A percentile compares a stretch with the other conserved stretches of the same genome.
phyloP scores from a whole-genome alignment of 2,797 vertebrate genomes.

The Schizopygopsis pylzovi region DNA sequence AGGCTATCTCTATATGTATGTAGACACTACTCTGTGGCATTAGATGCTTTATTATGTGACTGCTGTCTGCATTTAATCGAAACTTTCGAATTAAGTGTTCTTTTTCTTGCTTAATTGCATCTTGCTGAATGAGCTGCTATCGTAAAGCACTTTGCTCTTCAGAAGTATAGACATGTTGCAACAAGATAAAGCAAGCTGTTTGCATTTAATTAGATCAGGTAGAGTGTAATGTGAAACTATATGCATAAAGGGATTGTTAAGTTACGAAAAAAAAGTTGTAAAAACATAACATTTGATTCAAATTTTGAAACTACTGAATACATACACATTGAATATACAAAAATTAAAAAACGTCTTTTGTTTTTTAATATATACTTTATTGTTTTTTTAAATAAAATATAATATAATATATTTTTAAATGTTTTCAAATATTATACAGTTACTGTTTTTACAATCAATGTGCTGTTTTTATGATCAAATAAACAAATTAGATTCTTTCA shows the following conservation, averaged over 20 bases:
- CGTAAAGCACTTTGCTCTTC: not conserved
- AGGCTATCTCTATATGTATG: not conserved
- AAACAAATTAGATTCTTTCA: not conserved
- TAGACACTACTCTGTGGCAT: not conserved
- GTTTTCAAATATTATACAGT: not conserved
- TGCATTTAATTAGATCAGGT: not conserved
- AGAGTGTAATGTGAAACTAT: not conserved
- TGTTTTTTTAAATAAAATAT: not conserved
- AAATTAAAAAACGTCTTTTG: not conserved
- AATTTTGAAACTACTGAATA: not conserved
- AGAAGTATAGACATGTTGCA: not conserved
- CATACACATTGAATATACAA: not conserved
- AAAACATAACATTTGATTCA: not conserved
- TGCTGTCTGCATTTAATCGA: not conserved
- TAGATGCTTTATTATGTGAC: conserved; percentile 1
- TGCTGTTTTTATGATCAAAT: not conserved
- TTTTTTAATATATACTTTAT: not conserved
- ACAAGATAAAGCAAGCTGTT: conserved; percentile 4
- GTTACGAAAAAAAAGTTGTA: not conserved
- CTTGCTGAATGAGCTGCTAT: not conserved
- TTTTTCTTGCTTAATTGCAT: not conserved
- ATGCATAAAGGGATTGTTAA: not conserved
- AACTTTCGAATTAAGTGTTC: not conserved
- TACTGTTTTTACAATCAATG: not conserved
- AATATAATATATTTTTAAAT: not conserved